Percentiles rank a stretch among this genome's conserved stretches.
Evolutionary conservation across 2,113 vertebrate genomes (phyloP).

Genomic region (Forbesichthys agassizii): DNA sequence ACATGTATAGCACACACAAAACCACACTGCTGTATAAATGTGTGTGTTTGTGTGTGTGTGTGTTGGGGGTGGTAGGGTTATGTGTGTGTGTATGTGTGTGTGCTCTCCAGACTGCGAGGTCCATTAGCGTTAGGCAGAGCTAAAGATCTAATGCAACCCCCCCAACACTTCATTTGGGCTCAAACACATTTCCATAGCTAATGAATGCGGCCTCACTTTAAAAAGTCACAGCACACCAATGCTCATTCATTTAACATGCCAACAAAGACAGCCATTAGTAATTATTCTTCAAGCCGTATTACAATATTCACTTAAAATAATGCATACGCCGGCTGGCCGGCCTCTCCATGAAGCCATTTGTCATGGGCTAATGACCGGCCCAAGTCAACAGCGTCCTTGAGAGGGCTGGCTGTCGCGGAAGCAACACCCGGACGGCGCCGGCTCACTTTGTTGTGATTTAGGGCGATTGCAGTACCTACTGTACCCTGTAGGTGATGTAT

Average conservation of each 20-base stretch:
- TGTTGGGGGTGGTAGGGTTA: no score
- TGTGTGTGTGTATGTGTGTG: background rate
- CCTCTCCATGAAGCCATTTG: slow-evolving; percentile 87
- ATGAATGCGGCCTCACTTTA: slow-evolving; percentile 80
- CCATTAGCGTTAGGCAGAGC: slow-evolving; percentile 80
- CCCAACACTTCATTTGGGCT: slow-evolving; percentile 69
- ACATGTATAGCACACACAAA: no score
- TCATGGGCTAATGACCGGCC: slow-evolving; percentile 88
- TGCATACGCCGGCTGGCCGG: slow-evolving; percentile 83
- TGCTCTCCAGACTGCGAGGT: slow-evolving; percentile 60
- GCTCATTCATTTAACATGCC: slow-evolving; percentile 88
- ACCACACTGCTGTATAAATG: slow-evolving; percentile 35
- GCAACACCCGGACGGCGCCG: slow-evolving; percentile 73
- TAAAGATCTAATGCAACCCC: slow-evolving; percentile 76
- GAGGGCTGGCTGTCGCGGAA: slow-evolving; percentile 74
- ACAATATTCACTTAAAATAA: slow-evolving; percentile 88
- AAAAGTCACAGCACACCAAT: slow-evolving; percentile 77
- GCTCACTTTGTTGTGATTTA: slow-evolving; percentile 79
- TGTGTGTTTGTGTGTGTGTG: slow-evolving; percentile 24
- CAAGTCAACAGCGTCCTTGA: slow-evolving; percentile 87
- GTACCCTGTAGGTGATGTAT: no score
- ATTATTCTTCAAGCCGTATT: slow-evolving; percentile 88
- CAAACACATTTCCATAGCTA: slow-evolving; percentile 86
- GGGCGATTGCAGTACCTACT: slow-evolving; percentile 51
- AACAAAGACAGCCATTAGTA: slow-evolving; percentile 81